Evolutionary conservation across 2,888 invertebrate genomes (phyloP), one percentile per base, ranked within the genome.

Genomic region (Melanostoma scalare): DNA sequence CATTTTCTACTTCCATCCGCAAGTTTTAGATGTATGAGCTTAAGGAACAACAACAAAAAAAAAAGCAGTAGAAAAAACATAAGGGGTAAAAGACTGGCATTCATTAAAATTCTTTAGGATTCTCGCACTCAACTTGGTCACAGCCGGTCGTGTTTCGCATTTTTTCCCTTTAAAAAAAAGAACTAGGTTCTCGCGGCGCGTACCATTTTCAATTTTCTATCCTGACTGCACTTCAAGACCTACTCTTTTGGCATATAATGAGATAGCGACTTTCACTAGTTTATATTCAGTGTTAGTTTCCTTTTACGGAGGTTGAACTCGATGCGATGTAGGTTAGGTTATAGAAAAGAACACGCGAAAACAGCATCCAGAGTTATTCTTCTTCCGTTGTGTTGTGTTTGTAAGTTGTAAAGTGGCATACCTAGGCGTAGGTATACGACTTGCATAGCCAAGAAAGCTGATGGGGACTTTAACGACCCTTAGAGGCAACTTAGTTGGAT

Each of bases 91-190:
- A 6, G 35, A 6, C 60, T 46, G 20, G 36, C 6, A 55, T 82
- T 82, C 77, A 82, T 82, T 82, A 82, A 82, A 82, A 82, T 82
- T 77, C 75, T 63, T 52, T 30, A 35, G 60, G 48, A 55, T 55
- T 61, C 60, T 60, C 42, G 42, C 58, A 50, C 69, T 71, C 53
- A 77, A 38, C 31, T 76, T 55, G 67, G 77, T 72, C 72, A 55
- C 52, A 81, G 42, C 31, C 67, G 60, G 72, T 77, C 76, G 61
- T 77, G 72, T 81, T 82, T 56, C 8, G 72, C 55, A 68, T 68
- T 68, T 77, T 50, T 31, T 56, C 6, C 5, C 40, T 40, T 40
- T 40, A 2, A 6, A 9, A n/a, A 9, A 8, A n/a, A 6, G 42
- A 58, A 31, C 33, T 42, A 10, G 8, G 6, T 50, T 44, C 38